phyloP scores from a whole-genome alignment of 2,888 invertebrate species.

The Eupelmus urozonus region DNA sequence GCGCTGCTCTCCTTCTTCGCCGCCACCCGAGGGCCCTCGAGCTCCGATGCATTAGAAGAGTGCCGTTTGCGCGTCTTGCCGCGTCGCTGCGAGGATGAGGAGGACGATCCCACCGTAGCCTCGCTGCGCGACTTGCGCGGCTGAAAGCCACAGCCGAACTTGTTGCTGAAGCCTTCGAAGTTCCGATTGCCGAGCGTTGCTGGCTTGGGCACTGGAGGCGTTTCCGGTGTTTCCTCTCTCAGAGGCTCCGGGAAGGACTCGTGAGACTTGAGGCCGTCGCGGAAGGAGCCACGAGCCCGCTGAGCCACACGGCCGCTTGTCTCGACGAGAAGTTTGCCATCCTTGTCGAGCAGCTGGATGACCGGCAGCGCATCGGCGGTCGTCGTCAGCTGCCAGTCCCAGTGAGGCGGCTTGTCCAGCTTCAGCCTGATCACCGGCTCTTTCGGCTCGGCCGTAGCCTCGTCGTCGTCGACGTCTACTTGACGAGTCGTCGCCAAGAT shows the following conservation, averaged over 20 bases:
- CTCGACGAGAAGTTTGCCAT: slow-evolving; percentile 71
- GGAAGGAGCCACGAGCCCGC: slow-evolving; percentile 71
- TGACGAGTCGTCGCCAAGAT: slow-evolving; percentile 61
- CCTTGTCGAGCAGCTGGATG: slow-evolving; percentile 70
- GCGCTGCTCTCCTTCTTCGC: background rate
- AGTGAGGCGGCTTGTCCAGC: slow-evolving; percentile 71
- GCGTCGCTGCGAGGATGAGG: background rate
- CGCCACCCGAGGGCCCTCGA: slow-evolving; percentile 32
- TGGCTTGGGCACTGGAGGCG: background rate
- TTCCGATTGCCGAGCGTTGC: slow-evolving; percentile 66
- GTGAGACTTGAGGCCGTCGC: slow-evolving; percentile 66
- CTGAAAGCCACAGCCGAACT: slow-evolving; percentile 65
- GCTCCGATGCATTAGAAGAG: slow-evolving; percentile 60
- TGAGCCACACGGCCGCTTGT: slow-evolving; percentile 72
- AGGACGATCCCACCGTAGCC: slow-evolving; percentile 59
- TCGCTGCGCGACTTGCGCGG: slow-evolving; percentile 71
- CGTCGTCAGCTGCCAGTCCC: slow-evolving; percentile 74
- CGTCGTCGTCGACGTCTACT: slow-evolving; percentile 49
- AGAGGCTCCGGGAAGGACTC: slow-evolving; percentile 64
- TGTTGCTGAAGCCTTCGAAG: slow-evolving; percentile 70
- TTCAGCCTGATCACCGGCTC: slow-evolving; percentile 70
- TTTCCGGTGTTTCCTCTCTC: background rate
- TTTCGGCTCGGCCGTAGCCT: slow-evolving; percentile 24
- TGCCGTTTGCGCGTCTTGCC: slow-evolving; percentile 61
- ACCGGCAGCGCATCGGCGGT: slow-evolving; percentile 70